Percentiles rank a stretch among this genome's conserved stretches.
phyloP scores from a whole-genome alignment of 2,797 vertebrate genomes.

The Peromyscus aztecus region DNA sequence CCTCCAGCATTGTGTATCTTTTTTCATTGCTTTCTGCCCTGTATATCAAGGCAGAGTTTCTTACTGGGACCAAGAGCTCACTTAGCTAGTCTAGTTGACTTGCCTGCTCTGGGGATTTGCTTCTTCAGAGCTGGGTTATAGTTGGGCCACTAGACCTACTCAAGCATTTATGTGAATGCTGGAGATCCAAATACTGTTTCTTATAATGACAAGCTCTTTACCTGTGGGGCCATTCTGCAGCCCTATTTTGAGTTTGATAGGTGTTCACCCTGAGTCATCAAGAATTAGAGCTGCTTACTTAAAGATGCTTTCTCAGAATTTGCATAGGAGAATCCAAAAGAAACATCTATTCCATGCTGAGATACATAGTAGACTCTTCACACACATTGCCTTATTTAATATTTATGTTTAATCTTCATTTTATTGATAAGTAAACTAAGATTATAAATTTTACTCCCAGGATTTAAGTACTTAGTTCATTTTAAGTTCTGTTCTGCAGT shows the following conservation, averaged over 20 bases:
- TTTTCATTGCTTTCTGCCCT: not conserved
- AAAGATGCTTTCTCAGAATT: conserved; percentile 23
- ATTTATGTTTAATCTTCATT: not conserved
- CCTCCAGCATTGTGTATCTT: too few relatives aligned
- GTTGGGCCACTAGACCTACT: too few relatives aligned
- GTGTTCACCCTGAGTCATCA: not conserved
- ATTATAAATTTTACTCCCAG: not conserved
- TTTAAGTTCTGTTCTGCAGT: not conserved
- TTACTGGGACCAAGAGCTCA: not conserved
- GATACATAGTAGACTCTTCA: not conserved
- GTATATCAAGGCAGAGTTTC: not conserved
- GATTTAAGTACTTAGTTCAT: not conserved
- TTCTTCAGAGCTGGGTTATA: not conserved
- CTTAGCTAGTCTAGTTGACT: not conserved
- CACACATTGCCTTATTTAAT: not conserved
- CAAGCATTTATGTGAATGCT: not conserved
- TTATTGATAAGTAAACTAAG: not conserved
- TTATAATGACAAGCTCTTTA: not conserved
- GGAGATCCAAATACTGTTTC: not conserved
- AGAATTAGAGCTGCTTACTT: conserved; percentile 5
- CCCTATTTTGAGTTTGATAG: conserved; percentile 41
- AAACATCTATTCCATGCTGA: not conserved
- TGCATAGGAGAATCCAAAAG: not conserved
- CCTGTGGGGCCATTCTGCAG: too few relatives aligned
- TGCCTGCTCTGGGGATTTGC: not conserved